Evolutionary conservation across 92 coral and sea anemone genomes (phyloP).

Genomic region (Virgularia gustaviana): DNA sequence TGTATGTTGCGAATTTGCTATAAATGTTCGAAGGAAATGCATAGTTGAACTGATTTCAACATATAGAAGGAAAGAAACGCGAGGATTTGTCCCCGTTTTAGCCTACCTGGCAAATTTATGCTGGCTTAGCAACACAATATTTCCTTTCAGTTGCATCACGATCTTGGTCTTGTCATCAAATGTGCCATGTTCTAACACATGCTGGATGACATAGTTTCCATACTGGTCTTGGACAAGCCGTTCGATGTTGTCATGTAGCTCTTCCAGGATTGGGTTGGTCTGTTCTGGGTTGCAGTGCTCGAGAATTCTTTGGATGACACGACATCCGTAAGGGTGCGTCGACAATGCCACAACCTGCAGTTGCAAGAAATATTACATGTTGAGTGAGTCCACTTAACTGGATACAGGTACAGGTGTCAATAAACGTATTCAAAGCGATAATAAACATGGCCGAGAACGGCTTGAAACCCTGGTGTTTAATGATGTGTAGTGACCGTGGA

Average conservation of each 20-base stretch:
- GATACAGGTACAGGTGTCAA: not conserved
- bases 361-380: not conserved
- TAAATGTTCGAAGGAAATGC: no score
- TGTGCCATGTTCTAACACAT: constrained; percentile 93
- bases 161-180: constrained; percentile 91
- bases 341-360: constrained; percentile 81
- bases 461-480: not conserved
- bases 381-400: not conserved
- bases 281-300: constrained; percentile 94
- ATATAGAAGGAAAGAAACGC: not conserved
- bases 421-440: not conserved
- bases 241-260: constrained; percentile 86
- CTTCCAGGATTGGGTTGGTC: constrained; percentile 76
- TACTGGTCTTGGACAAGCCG: constrained; percentile 98
- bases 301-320: constrained; percentile 93
- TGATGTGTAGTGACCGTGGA: no score
- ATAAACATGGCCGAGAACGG: not conserved
- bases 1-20: no score
- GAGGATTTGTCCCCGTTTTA: no score
- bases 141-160: constrained; percentile 84
- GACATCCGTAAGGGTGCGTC: constrained; percentile 97
- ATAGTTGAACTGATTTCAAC: not conserved
- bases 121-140: constrained; percentile 79
- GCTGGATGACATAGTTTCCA: constrained; percentile 97
- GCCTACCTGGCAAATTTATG: constrained; percentile 99